Conservation (phyloP, 2,797 vertebrate genomes). For the Darevskia nairensis region DNA sequence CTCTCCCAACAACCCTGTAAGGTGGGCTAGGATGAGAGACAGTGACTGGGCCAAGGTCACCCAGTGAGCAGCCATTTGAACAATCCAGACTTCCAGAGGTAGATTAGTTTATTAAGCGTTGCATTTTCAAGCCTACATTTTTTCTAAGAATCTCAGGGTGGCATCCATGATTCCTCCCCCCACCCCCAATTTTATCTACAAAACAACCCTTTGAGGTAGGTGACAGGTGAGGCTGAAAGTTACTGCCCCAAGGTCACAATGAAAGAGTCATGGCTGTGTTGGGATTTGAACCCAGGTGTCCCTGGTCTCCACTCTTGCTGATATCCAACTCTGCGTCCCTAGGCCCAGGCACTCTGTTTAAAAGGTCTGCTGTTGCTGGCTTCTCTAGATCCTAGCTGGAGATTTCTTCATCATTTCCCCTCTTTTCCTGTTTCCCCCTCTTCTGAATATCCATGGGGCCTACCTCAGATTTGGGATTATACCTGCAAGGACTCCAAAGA, state of each 20-base stretch:
- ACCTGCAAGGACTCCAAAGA: conserved; percentile 58
- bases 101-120: background rate
- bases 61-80: too few species aligned
- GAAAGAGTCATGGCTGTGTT: background rate
- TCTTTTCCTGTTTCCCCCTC: background rate
- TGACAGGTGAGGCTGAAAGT: background rate
- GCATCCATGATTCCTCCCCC: background rate
- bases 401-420: background rate
- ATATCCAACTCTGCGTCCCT: background rate
- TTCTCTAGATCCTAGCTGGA: background rate
- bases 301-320: background rate
- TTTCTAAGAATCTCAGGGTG: background rate
- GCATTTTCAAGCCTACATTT: background rate
- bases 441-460: background rate
- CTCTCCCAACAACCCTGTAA: too few species aligned
- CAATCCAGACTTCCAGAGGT: background rate
- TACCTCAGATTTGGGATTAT: conserved; percentile 24
- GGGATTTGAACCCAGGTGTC: background rate
- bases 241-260: background rate
- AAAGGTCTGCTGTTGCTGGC: background rate
- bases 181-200: background rate
- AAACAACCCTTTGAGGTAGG: background rate
- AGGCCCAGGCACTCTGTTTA: too few species aligned
- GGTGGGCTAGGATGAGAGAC: too few species aligned
- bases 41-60: too few species aligned